Evolutionary conservation across 1,140 invertebrate species (phyloP).

Genomic region (Odontomachus brunneus): DNA sequence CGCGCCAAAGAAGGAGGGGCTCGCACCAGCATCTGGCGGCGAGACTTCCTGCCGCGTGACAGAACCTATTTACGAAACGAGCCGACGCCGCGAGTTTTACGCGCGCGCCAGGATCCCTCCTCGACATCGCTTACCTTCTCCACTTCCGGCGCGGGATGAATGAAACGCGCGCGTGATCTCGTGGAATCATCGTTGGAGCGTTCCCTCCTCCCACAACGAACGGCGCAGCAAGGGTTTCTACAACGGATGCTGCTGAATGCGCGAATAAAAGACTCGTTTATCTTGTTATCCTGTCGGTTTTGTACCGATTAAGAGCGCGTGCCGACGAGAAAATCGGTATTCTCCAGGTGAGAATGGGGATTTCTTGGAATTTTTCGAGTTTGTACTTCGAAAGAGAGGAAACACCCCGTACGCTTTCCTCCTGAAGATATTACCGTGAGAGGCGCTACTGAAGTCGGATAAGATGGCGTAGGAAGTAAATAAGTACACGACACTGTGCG

Average conservation of each 20-base stretch:
- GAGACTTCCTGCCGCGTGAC: slow-evolving; percentile 65
- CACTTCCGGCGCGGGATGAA: slow-evolving; percentile 61
- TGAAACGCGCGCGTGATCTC: slow-evolving; percentile 38
- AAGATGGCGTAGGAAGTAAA: slow-evolving; percentile 38
- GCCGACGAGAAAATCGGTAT: too few species aligned
- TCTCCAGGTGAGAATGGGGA: not conserved
- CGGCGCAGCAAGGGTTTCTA: not conserved
- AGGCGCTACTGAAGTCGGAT: slow-evolving; percentile 19
- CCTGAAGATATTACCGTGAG: slow-evolving; percentile 9
- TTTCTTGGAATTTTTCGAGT: not conserved
- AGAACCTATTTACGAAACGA: slow-evolving; percentile 68
- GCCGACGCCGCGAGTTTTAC: slow-evolving; percentile 52
- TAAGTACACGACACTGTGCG: slow-evolving; percentile 36
- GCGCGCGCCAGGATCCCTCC: slow-evolving; percentile 53
- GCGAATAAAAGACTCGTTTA: not conserved
- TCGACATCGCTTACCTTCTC: slow-evolving; percentile 53
- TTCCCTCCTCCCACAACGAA: not conserved
- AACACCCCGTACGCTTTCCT: not conserved
- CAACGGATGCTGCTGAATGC: not conserved
- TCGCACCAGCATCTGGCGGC: slow-evolving; percentile 64
- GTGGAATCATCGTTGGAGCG: not conserved
- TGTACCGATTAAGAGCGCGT: too few species aligned
- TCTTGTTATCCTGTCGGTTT: not conserved
- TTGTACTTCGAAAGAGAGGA: not conserved
- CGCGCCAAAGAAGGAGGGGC: slow-evolving; percentile 39